Evolutionary conservation across 37 sponge, comb jelly and placozoan genomes (phyloP).

Genomic region (Tethya wilhelma): DNA sequence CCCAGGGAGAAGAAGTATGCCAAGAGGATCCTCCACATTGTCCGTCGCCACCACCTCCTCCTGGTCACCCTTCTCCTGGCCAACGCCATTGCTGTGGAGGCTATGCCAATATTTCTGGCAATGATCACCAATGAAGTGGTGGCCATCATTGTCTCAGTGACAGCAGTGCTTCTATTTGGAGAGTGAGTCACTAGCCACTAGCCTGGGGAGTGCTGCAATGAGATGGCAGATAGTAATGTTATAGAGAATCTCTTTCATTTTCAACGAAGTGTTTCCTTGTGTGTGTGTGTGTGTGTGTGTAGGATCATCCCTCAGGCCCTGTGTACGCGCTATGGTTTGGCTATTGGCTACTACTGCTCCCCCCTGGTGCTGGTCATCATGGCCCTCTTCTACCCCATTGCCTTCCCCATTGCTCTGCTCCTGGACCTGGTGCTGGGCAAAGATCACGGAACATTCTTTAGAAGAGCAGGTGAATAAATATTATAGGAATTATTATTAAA

Average conservation of each 20-base stretch:
- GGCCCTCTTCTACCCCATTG: constrained; percentile 62
- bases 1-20: constrained; percentile 73
- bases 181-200: constrained; percentile 64
- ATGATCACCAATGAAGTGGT: constrained; percentile 77
- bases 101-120: constrained; percentile 84
- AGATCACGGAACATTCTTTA: constrained; percentile 76
- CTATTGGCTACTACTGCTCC: constrained; percentile 89
- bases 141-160: constrained; percentile 84
- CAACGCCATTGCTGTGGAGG: constrained; percentile 82
- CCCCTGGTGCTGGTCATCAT: constrained; percentile 75
- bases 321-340: constrained; percentile 84
- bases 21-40: constrained; percentile 56
- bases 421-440: constrained; percentile 76
- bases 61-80: constrained; percentile 86
- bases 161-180: constrained; percentile 86
- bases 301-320: constrained; percentile 88
- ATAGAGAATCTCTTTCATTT: no score
- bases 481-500: not conserved
- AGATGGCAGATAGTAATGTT: not conserved
- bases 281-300: constrained; percentile 12
- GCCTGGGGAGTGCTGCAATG: not conserved
- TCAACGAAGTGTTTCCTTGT: not conserved
- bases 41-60: constrained; percentile 72
- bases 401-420: constrained; percentile 76
- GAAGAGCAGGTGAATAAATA: constrained; percentile 83